Evolutionary conservation across 2,888 invertebrate genomes (phyloP).

Genomic region (Dryomyza anilis): DNA sequence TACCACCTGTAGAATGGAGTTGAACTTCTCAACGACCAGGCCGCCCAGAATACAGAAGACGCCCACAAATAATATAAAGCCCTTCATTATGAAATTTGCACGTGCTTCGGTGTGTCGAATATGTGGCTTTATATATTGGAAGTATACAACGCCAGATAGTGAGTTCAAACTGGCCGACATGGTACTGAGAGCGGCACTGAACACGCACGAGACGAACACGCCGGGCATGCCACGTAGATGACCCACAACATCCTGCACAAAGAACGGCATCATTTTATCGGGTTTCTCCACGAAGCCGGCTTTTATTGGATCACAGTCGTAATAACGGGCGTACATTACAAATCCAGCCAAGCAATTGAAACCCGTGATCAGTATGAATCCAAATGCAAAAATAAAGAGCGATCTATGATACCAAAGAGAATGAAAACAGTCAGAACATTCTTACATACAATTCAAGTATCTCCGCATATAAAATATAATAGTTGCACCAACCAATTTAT

Average conservation of each 20-base stretch:
- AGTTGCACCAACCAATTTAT: too few species aligned
- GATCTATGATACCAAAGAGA: too few species aligned
- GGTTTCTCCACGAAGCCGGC: slow-evolving; percentile 60
- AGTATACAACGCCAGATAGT: slow-evolving; percentile 65
- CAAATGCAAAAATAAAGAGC: slow-evolving; percentile 64
- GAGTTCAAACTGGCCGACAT: slow-evolving; percentile 67
- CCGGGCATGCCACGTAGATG: slow-evolving; percentile 65
- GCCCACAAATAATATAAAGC: slow-evolving; percentile 62
- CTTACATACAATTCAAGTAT: too few species aligned
- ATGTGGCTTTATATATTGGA: slow-evolving; percentile 64
- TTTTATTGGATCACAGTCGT: slow-evolving; percentile 67
- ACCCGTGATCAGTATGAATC: slow-evolving; percentile 64
- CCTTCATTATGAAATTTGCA: slow-evolving; percentile 64
- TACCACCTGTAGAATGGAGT: slow-evolving; percentile 63
- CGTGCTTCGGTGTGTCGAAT: slow-evolving; percentile 59
- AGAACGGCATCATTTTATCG: slow-evolving; percentile 65
- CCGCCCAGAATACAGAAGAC: slow-evolving; percentile 67
- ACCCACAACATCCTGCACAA: slow-evolving; percentile 65
- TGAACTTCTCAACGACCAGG: slow-evolving; percentile 59
- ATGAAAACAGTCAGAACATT: too few species aligned
- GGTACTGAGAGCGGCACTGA: slow-evolving; percentile 68
- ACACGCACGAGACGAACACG: slow-evolving; percentile 68
- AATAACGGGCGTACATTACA: slow-evolving; percentile 65
- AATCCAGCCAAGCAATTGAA: slow-evolving; percentile 68
- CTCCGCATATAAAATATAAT: too few species aligned